Evolutionary conservation across 1,140 invertebrate genomes (phyloP).

Genomic region (Marisa cornuarietis): DNA sequence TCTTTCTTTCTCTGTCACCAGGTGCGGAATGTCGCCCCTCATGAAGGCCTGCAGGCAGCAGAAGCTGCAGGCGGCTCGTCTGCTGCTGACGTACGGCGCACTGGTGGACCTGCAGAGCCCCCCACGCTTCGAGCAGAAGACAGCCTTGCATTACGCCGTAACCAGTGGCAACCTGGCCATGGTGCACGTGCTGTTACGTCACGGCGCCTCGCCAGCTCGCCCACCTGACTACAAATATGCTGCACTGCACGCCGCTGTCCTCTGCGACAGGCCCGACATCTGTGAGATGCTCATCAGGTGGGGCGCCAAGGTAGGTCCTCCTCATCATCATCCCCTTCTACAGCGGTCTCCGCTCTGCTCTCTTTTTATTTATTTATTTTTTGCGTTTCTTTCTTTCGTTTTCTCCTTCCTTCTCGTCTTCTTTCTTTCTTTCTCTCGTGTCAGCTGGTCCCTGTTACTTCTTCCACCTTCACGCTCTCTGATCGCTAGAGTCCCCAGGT

Average conservation of each 20-base stretch:
- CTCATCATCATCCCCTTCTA: too few relatives aligned
- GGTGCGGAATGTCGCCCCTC: constrained; percentile 84
- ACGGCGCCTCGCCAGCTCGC: constrained; percentile 74
- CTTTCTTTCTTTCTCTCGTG: neutral
- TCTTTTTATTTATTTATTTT: neutral
- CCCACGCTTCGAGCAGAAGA: constrained; percentile 65
- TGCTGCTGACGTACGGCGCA: constrained; percentile 83
- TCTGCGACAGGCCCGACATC: constrained; percentile 71
- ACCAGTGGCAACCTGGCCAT: constrained; percentile 78
- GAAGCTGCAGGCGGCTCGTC: constrained; percentile 71
- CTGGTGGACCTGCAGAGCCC: constrained; percentile 73
- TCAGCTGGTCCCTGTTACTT: neutral
- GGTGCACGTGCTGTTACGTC: constrained; percentile 82
- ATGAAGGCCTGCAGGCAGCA: constrained; percentile 72
- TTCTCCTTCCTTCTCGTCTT: too few relatives aligned
- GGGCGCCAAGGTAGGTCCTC: constrained; percentile 73
- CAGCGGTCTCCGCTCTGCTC: neutral
- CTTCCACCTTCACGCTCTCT: neutral
- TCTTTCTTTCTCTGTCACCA: constrained; percentile 24
- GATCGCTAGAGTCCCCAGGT: neutral
- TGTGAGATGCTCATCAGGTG: constrained; percentile 64
- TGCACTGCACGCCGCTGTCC: constrained; percentile 83
- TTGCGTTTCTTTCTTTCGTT: neutral
- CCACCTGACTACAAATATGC: constrained; percentile 79
- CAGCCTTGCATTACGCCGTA: constrained; percentile 88